Percentiles rank a stretch among this genome's conserved stretches.
Evolutionary conservation across 1,140 invertebrate genomes (phyloP).

Genomic region (Ceratina japonica): DNA sequence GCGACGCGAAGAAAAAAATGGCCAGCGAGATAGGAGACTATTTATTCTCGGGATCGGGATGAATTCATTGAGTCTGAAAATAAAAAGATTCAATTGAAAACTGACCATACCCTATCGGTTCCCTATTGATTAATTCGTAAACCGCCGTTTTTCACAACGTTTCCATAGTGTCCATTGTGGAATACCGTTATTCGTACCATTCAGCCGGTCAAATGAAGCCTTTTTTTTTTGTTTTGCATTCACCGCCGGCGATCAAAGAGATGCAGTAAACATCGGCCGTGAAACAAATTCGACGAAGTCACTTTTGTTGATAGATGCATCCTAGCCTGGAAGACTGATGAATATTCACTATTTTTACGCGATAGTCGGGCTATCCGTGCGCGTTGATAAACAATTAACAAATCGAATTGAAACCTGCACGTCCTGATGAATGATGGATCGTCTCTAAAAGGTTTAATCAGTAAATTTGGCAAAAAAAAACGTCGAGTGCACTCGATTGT

Average conservation of each 20-base stretch:
- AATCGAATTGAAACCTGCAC: neutral
- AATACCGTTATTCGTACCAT: neutral
- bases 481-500: neutral
- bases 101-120: too few species aligned
- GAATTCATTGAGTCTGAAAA: too few species aligned
- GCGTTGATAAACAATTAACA: conserved; percentile 25
- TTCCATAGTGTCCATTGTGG: neutral
- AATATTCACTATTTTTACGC: conserved; percentile 52
- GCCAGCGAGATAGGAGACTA: too few species aligned
- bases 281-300: conserved; percentile 52
- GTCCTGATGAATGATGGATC: neutral
- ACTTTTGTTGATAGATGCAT: conserved; percentile 23
- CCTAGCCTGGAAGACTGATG: conserved; percentile 32
- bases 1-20: too few species aligned
- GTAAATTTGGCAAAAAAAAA: neutral
- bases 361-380: neutral
- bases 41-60: too few species aligned
- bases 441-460: neutral
- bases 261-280: conserved; percentile 9
- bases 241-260: conserved; percentile 47
- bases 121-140: too few species aligned
- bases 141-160: neutral
- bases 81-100: too few species aligned
- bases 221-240: conserved; percentile 24
- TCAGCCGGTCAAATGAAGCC: neutral